Evolutionary conservation across 2,888 invertebrate genomes (phyloP).

Genomic region (Scaeva pyrastri): DNA sequence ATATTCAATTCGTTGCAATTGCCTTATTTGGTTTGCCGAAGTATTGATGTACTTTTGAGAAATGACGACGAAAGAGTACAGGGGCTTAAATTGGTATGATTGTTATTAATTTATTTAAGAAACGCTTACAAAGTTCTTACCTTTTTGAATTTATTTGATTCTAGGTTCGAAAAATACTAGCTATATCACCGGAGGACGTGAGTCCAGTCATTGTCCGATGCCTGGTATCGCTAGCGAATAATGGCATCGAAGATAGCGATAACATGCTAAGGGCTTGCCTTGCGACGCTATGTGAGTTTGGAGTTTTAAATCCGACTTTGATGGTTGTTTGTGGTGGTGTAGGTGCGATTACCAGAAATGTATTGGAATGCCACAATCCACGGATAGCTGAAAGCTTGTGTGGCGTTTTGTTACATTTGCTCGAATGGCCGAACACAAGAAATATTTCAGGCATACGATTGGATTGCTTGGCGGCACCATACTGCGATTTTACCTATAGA

Average conservation of each 20-base stretch:
- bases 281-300: slow-evolving; percentile 95
- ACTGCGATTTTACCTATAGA: slow-evolving; percentile 95
- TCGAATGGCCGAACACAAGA: slow-evolving; percentile 93
- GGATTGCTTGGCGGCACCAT: slow-evolving; percentile 95
- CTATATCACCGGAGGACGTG: slow-evolving; percentile 87
- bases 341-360: slow-evolving; percentile 91
- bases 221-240: slow-evolving; percentile 92
- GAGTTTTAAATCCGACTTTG: slow-evolving; percentile 92
- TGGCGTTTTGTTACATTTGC: slow-evolving; percentile 92
- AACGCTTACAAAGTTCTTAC: not conserved
- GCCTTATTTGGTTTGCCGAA: slow-evolving; percentile 92
- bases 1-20: slow-evolving; percentile 92
- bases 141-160: not conserved
- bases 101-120: too few relatives aligned
- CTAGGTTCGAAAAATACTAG: slow-evolving; percentile 86
- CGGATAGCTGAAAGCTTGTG: slow-evolving; percentile 95
- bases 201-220: slow-evolving; percentile 91
- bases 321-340: slow-evolving; percentile 93
- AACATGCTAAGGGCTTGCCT: slow-evolving; percentile 93
- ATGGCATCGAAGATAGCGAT: slow-evolving; percentile 90
- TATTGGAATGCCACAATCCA: slow-evolving; percentile 93
- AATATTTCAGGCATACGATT: slow-evolving; percentile 91
- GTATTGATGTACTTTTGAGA: slow-evolving; percentile 94
- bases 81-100: slow-evolving; percentile 91
- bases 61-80: slow-evolving; percentile 97